Evolutionary conservation across 2,888 invertebrate genomes (phyloP).

Genomic region (Drepana falcataria): DNA sequence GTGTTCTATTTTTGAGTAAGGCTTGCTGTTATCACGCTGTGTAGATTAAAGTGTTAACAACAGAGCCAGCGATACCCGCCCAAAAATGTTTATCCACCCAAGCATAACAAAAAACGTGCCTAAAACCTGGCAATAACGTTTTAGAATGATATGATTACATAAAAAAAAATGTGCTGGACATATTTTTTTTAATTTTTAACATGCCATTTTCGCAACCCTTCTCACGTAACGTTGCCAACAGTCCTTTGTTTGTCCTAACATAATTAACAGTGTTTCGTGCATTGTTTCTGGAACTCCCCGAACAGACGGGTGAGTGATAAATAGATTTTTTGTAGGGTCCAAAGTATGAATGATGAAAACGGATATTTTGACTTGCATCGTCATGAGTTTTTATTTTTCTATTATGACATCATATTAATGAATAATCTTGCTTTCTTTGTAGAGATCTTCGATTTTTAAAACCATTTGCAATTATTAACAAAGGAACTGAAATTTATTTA

Average conservation of each 20-base stretch:
- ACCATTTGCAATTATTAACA: too few relatives aligned
- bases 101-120: neutral
- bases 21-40: too few relatives aligned
- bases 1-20: too few relatives aligned
- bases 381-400: neutral
- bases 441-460: too few relatives aligned
- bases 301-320: slow-evolving; percentile 40
- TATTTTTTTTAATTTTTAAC: neutral
- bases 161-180: neutral
- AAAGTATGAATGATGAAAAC: slow-evolving; percentile 11
- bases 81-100: neutral
- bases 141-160: neutral
- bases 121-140: neutral
- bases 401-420: neutral
- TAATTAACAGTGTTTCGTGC: slow-evolving; percentile 40
- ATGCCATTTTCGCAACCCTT: slow-evolving; percentile 5
- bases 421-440: neutral
- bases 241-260: slow-evolving; percentile 25
- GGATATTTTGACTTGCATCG: neutral
- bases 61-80: neutral
- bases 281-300: slow-evolving; percentile 28
- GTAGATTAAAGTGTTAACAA: neutral
- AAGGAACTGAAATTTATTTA: too few relatives aligned
- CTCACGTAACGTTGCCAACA: slow-evolving; percentile 3
- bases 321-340: slow-evolving; percentile 27